Conservation (phyloP, 2,888 invertebrate genomes). For the Agonopterix alstromeriana region DNA sequence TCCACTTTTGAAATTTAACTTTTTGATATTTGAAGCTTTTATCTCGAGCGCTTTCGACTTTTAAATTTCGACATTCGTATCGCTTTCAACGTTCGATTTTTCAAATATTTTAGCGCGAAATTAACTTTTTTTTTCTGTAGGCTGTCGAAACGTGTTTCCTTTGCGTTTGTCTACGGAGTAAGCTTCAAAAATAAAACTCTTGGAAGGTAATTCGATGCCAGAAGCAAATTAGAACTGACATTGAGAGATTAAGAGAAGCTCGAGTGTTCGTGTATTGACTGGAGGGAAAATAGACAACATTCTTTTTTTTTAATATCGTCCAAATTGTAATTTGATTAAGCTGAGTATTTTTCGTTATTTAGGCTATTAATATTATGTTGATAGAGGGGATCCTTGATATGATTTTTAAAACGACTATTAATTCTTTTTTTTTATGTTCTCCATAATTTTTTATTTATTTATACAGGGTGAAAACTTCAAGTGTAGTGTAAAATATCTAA, state of each 20-base stretch:
- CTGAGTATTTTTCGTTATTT: not conserved
- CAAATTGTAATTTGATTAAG: slow-evolving; percentile 37
- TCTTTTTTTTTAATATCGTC: slow-evolving; percentile 23
- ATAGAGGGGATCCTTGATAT: no score
- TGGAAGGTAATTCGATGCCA: slow-evolving; percentile 67
- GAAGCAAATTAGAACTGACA: slow-evolving; percentile 72
- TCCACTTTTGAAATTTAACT: slow-evolving; percentile 2
- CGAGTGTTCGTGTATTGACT: slow-evolving; percentile 49
- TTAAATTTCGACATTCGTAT: not conserved
- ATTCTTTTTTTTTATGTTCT: no score
- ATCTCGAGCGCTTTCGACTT: not conserved
- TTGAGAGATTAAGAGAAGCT: slow-evolving; percentile 70
- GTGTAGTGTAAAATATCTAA: no score
- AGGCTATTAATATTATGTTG: no score
- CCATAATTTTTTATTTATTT: no score
- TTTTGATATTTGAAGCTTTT: not conserved
- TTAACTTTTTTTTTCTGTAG: slow-evolving; percentile 38
- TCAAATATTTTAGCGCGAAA: slow-evolving; percentile 30
- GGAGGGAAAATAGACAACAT: slow-evolving; percentile 29
- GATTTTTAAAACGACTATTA: no score
- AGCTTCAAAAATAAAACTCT: slow-evolving; percentile 66
- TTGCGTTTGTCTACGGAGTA: slow-evolving; percentile 40
- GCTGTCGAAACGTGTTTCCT: slow-evolving; percentile 65
- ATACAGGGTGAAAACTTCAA: no score
- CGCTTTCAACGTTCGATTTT: slow-evolving; percentile 11